phyloP scores from a whole-genome alignment of 2,113 vertebrate genomes.

The Gymnobelideus leadbeateri region DNA sequence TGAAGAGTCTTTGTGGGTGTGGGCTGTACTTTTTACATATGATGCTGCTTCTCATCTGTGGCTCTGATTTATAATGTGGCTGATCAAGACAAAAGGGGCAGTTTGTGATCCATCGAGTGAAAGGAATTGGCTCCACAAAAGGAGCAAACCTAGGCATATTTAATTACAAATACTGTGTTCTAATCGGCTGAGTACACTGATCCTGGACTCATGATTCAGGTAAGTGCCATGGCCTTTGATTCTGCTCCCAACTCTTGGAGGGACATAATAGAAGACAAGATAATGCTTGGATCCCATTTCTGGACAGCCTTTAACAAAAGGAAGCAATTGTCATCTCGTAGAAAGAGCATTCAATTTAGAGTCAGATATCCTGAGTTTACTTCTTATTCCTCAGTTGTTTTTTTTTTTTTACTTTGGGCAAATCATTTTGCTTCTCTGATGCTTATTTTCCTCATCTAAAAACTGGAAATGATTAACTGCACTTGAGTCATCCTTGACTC shows the following conservation, averaged over 20 bases:
- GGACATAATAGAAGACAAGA: neutral
- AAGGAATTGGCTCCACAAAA: neutral
- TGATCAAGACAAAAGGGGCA: neutral
- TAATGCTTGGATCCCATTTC: neutral
- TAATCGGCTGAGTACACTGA: neutral
- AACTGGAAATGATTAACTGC: neutral
- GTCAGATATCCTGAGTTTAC: neutral
- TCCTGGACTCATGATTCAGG: neutral
- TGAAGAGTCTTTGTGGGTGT: neutral
- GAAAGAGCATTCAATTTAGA: neutral
- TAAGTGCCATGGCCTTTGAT: neutral
- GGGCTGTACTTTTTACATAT: rapidly evolving
- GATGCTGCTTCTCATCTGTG: neutral
- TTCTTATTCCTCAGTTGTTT: neutral
- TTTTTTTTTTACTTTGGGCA: neutral
- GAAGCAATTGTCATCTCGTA: neutral
- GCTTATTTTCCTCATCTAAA: neutral
- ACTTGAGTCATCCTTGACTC: neutral
- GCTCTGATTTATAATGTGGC: neutral
- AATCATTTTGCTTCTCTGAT: neutral
- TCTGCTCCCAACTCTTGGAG: neutral
- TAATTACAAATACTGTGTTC: neutral
- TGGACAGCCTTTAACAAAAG: neutral
- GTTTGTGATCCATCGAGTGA: neutral
- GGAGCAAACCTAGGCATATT: neutral